phyloP scores from a whole-genome alignment of 2,888 invertebrate genomes.

The Hypomecis punctinalis region DNA sequence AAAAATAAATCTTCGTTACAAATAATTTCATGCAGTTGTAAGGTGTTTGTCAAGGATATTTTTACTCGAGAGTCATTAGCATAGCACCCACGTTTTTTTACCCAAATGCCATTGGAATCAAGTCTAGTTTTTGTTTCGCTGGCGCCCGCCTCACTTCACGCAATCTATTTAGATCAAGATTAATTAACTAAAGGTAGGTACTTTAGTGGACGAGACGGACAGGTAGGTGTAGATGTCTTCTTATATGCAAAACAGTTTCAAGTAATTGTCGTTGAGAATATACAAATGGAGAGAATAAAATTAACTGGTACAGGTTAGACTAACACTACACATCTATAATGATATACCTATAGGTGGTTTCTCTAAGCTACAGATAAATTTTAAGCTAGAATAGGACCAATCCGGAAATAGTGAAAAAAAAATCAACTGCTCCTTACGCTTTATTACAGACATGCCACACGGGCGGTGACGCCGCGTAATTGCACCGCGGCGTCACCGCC shows the following conservation, averaged over 20 bases:
- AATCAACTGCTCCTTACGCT: no score
- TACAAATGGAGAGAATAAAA: no score
- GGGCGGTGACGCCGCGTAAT: no score
- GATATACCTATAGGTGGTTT: no score
- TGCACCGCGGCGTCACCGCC: no score
- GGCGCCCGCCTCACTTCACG: conserved; percentile 40
- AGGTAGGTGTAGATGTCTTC: conserved; percentile 3
- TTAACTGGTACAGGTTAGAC: no score
- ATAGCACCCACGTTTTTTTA: conserved; percentile 56
- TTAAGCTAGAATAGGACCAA: no score
- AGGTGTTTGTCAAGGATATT: conserved; percentile 25
- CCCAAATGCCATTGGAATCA: conserved; percentile 55
- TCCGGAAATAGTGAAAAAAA: no score
- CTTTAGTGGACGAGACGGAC: conserved; percentile 1
- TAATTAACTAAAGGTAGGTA: conserved; percentile 33
- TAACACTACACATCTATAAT: no score
- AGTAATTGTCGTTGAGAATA: neutral
- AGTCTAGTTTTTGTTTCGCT: conserved; percentile 50
- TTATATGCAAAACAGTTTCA: conserved; percentile 1
- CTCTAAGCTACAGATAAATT: no score
- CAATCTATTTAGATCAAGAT: conserved; percentile 34
- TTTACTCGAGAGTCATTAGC: conserved; percentile 30
- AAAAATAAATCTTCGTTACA: neutral
- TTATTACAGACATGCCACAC: no score
- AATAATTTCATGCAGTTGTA: neutral